These are phyloP conservation scores for Cryptoprocta ferox DNA, from an alignment of 2,797 vertebrate species.

Conservation along the genomic window DNA sequence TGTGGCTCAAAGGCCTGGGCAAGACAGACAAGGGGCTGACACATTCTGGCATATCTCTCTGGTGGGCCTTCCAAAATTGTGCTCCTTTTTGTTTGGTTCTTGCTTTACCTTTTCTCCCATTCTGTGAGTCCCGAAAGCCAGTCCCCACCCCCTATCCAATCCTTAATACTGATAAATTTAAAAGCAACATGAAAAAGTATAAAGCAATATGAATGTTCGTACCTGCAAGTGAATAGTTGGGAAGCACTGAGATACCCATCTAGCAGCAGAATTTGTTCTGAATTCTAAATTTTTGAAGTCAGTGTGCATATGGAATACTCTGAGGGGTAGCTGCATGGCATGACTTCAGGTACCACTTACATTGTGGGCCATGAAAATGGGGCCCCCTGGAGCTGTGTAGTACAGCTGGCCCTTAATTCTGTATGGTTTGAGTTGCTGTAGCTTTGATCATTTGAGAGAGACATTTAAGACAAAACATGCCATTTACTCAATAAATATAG, in stretches of 20 bases:
- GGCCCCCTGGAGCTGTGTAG: background rate
- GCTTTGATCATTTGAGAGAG: background rate
- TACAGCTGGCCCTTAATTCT: background rate
- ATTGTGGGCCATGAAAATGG: background rate
- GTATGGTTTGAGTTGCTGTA: background rate
- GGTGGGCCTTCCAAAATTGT: constrained; percentile 14
- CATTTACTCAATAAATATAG: background rate
- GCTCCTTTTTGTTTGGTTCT: constrained; percentile 23
- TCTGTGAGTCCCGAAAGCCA: constrained; percentile 3
- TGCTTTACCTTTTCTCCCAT: constrained; percentile 15
- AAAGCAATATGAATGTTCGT: background rate
- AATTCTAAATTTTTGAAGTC: constrained; percentile 34
- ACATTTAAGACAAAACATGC: background rate
- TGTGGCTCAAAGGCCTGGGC: background rate
- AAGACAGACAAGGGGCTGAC: background rate
- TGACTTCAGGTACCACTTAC: background rate
- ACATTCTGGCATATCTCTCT: constrained; percentile 26
- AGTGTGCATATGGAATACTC: background rate
- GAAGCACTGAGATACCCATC: background rate
- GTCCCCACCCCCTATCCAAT: background rate
- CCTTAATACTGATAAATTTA: background rate
- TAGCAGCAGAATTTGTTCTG: constrained; percentile 7
- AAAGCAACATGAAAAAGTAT: constrained; percentile 2
- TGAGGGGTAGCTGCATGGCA: background rate
- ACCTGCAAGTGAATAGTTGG: background rate